Percentiles rank a stretch among this genome's conserved stretches.
Evolutionary conservation across 1,140 invertebrate genomes (phyloP).

Genomic region (Drosophila teissieri): DNA sequence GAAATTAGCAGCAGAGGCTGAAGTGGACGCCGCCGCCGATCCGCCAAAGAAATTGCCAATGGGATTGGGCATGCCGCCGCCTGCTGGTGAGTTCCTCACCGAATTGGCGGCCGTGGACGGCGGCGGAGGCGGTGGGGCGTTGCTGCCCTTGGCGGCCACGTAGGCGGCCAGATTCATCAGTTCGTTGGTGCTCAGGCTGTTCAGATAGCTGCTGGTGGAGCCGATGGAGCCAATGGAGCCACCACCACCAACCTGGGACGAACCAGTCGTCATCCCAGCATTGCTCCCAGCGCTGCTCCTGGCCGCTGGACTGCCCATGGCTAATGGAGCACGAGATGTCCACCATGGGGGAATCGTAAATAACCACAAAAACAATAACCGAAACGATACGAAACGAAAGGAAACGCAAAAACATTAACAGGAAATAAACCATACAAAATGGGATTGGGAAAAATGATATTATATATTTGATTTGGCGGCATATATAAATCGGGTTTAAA

Average conservation of each 20-base stretch:
- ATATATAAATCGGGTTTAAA: slow-evolving; percentile 2
- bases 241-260: slow-evolving; percentile 11
- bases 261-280: slow-evolving; percentile 2
- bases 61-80: slow-evolving; percentile 1
- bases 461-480: not conserved
- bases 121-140: slow-evolving; percentile 29
- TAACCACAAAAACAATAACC: slow-evolving; percentile 10
- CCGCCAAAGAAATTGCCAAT: slow-evolving; percentile 34
- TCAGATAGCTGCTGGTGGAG: slow-evolving; percentile 65
- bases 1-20: slow-evolving; percentile 71
- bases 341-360: slow-evolving; percentile 9
- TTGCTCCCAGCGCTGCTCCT: slow-evolving; percentile 37
- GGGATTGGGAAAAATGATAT: not conserved
- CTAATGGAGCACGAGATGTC: slow-evolving; percentile 6
- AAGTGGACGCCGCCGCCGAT: slow-evolving; percentile 36
- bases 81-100: slow-evolving; percentile 19
- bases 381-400: not conserved
- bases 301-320: slow-evolving; percentile 38
- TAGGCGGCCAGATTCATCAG: slow-evolving; percentile 79
- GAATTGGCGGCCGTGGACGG: slow-evolving; percentile 38
- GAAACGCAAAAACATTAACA: slow-evolving; percentile 4
- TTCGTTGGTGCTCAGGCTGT: slow-evolving; percentile 75
- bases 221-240: not conserved
- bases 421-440: slow-evolving; percentile 3
- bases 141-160: slow-evolving; percentile 70